phyloP scores from a whole-genome alignment of 2,797 vertebrate species.

The Ctenopoma multispine region DNA sequence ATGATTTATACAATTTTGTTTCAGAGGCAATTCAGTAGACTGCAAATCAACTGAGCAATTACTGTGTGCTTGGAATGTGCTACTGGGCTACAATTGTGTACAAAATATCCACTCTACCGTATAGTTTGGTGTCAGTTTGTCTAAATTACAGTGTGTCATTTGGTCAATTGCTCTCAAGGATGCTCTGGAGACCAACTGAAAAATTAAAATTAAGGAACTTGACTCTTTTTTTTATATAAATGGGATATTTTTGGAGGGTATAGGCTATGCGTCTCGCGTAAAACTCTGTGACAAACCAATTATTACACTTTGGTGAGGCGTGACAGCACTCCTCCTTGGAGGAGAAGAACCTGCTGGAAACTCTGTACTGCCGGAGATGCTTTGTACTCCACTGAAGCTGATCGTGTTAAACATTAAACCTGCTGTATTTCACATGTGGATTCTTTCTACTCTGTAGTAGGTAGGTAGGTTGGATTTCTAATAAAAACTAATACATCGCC shows the following conservation, averaged over 20 bases:
- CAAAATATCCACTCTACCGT: conserved; percentile 1
- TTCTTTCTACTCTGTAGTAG: not conserved
- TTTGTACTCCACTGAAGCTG: no score
- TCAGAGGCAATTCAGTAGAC: conserved; percentile 28
- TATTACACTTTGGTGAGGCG: no score
- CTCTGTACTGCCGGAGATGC: conserved; percentile 4
- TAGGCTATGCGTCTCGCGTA: not conserved
- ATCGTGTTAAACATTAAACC: conserved; percentile 9
- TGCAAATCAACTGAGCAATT: conserved; percentile 34
- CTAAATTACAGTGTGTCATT: not conserved
- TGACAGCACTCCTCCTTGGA: conserved; percentile 13
- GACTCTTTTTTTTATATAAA: not conserved
- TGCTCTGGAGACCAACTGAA: not conserved
- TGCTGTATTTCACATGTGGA: conserved; percentile 19
- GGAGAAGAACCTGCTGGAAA: not conserved
- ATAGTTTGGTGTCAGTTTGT: conserved; percentile 6
- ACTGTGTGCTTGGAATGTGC: conserved; percentile 26
- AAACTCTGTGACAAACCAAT: no score
- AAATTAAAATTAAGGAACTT: conserved; percentile 1
- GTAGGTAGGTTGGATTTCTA: not conserved
- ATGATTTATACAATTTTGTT: conserved; percentile 54
- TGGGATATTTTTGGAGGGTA: not conserved
- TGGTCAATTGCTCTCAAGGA: not conserved
- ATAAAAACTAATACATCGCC: conserved; percentile 6
- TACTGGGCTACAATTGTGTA: not conserved